A percentile compares a stretch with the other conserved stretches of the same genome.
Evolutionary conservation across 2,888 invertebrate species (phyloP).

Genomic region (Anoplius nigerrimus): DNA sequence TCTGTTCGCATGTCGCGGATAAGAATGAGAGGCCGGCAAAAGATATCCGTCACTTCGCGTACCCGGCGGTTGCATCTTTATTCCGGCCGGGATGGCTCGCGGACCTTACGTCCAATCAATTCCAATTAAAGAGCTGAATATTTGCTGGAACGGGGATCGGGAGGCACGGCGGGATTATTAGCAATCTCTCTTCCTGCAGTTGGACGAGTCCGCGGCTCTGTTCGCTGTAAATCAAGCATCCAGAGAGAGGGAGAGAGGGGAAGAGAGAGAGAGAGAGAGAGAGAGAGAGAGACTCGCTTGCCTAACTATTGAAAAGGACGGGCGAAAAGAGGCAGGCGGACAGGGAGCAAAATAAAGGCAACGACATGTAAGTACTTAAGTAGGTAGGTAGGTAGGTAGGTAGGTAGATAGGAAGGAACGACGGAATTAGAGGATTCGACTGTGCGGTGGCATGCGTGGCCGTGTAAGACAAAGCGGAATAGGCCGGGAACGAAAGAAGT

Average conservation of each 20-base stretch:
- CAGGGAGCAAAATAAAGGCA: constrained; percentile 9
- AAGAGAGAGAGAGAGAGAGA: constrained; percentile 26
- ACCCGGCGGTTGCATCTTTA: constrained; percentile 68
- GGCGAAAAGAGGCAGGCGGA: constrained; percentile 4
- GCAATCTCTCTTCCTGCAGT: constrained; percentile 70
- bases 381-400: constrained; percentile 21
- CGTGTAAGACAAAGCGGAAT: constrained; percentile 14
- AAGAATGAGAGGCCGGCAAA: constrained; percentile 10
- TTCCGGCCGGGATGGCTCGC: constrained; percentile 61
- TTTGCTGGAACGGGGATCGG: constrained; percentile 69
- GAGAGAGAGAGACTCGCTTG: not conserved
- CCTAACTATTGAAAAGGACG: too few species aligned
- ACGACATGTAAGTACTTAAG: constrained; percentile 6
- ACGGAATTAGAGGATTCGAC: not conserved
- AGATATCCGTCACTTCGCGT: constrained; percentile 24
- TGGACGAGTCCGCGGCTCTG: constrained; percentile 63
- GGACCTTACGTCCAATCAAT: constrained; percentile 73
- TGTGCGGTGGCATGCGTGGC: constrained; percentile 5
- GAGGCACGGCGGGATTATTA: constrained; percentile 70
- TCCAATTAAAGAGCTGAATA: constrained; percentile 75
- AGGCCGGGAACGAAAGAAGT: constrained; percentile 26
- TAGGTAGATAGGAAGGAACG: constrained; percentile 19
- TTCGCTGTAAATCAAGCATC: constrained; percentile 73
- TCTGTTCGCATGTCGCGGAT: not conserved
- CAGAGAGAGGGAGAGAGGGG: constrained; percentile 50